Base-by-base conservation (phyloP, 2,113 vertebrate species). In the Octodon degus region DNA sequence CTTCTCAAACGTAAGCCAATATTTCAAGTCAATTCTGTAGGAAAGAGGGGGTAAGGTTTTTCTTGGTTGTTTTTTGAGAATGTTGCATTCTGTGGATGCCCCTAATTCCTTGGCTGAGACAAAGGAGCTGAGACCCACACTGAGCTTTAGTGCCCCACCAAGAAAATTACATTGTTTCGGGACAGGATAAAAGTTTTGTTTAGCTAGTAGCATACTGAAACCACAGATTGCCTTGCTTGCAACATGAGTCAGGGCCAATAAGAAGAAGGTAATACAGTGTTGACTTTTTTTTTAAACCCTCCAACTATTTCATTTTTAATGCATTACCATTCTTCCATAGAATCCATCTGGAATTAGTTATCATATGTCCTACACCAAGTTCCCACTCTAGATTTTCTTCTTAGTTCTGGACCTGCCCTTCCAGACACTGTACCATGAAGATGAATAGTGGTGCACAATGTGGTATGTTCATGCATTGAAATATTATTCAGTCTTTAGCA, bases 1-100 rank as follows among this genome's bases (percentile, higher is more conserved):
- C 83, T 89, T 96, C 82, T 95, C 82, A 91, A 91, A 94, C 3
- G 67, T 43, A 91, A 95, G 96, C 50, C 86, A 96, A 63, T 89
- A 70, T 95, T 97, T 95, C 77, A 87, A 96, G 40, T 94, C 43
- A 77, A 43, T 85, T 86, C 63, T 43, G 76, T 53, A 24, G 24
- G 58, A 87, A 97, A 94, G 67, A 93, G 19, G n/a, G 30, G 50
- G 50, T 90, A 96, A 65, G n/a, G 16, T 32, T 81, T 95, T 20
- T 25, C 30, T 80, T 55, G 47, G 6, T 85, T 88, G n/a, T 43
- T 58, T 91, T 34, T n/a, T 93, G 32, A 90, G 65, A 81, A 91
- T 90, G 81, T 90, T 87, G 37, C 6, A 22, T 91, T 63, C 27
- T 60, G 5, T 81, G 70, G 55, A 72, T 63, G 58, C n/a, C 30